These are phyloP conservation scores for Pogonomyrmex californicus DNA, from an alignment of 1,140 invertebrate genomes.

Conservation along the genomic window DNA sequence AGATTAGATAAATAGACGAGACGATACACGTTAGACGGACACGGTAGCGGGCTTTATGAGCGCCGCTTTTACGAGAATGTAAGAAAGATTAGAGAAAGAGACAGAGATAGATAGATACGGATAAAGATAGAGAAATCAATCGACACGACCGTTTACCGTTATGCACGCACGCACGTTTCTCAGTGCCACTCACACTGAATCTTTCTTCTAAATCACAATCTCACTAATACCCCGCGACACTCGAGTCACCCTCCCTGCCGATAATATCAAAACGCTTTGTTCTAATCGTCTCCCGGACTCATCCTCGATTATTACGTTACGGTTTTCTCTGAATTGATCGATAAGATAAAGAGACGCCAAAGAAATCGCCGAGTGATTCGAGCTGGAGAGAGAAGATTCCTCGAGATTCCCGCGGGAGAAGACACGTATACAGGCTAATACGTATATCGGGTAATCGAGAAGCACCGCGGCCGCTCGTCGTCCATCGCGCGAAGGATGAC, in stretches of 20 bases:
- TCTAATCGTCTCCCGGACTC: background rate
- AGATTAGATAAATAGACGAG: constrained; percentile 81
- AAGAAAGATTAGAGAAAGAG: constrained; percentile 66
- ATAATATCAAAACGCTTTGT: background rate
- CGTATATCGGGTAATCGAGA: constrained; percentile 79
- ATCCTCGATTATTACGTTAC: background rate
- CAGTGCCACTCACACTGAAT: constrained; percentile 47
- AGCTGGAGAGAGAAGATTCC: constrained; percentile 12
- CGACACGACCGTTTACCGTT: constrained; percentile 42
- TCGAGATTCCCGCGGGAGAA: constrained; percentile 62
- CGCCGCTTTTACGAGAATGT: constrained; percentile 70
- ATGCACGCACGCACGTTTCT: constrained; percentile 47
- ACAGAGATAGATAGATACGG: constrained; percentile 71
- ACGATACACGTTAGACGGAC: constrained; percentile 83
- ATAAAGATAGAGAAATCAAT: constrained; percentile 70
- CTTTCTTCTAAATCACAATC: constrained; percentile 70
- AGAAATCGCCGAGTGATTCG: background rate
- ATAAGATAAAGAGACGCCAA: constrained; percentile 45
- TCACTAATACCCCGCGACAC: constrained; percentile 68
- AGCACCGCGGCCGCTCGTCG: constrained; percentile 66
- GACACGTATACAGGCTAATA: constrained; percentile 76
- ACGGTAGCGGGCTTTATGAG: constrained; percentile 75
- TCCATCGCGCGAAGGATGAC: constrained; percentile 7
- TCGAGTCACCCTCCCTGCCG: constrained; percentile 56
- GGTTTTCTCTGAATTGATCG: background rate